Evolutionary conservation across 1,140 invertebrate species (phyloP), one percentile per base, ranked within the genome.

Genomic region (Chrysopa pallens): DNA sequence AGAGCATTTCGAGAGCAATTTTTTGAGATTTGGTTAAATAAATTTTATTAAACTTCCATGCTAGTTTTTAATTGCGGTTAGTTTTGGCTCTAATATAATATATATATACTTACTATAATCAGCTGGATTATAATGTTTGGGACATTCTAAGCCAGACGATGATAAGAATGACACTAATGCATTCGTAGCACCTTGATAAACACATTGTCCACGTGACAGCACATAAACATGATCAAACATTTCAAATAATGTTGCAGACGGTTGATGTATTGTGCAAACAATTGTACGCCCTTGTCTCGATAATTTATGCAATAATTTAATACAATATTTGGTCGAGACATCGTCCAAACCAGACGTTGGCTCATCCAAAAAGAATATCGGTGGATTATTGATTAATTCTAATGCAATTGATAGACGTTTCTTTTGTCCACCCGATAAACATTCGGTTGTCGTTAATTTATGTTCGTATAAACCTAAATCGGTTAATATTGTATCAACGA

Each of bases 111-210:
- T 70, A 90, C 85, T 68, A 64, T 86, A 96, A 66, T 95, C 91
- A 14, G 91, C 89, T 5, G 91, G 90, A 62, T 96, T 97, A 60
- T 96, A 90, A 55, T 94, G 96, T 14, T 81, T 68, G 1, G 93
- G 93, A 61, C 92, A 96, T 8, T 74, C 63, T 3, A 92, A 64
- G 8, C 80, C 83, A 27, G 88, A 71, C 1, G 73, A 73, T 5
- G 69, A 65, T 27, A 95, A 67, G 55, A 91, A 89, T n/a, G 87
- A 80, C 7, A 96, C 65, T 7, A 97, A 63, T 35, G 76, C 69
- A 31, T 61, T 55, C 1, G 79, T 69, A 0, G 77, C 70, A 2
- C 93, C 92, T 50, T 82, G 74, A 57, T 94, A 97, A 44, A 96
- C 78, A 50, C 87, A 93, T 39, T 81, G 74, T 1, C 93, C 93